phyloP scores from a whole-genome alignment of 2,113 vertebrate species.

The Dicaeum eximium region DNA sequence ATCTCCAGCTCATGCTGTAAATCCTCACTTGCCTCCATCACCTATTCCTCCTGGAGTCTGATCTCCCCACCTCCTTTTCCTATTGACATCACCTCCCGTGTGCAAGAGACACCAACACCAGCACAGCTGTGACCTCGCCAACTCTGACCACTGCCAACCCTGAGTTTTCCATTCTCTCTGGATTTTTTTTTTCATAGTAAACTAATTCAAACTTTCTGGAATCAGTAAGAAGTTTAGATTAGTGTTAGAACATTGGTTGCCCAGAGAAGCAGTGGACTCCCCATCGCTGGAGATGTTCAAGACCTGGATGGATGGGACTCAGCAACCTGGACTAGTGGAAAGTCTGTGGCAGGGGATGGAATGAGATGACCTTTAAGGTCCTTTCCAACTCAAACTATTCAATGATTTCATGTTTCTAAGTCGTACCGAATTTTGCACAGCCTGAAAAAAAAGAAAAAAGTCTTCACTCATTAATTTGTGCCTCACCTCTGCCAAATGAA shows the following conservation, averaged over 20 bases:
- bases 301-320: neutral
- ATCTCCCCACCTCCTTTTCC: neutral
- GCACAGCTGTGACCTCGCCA: neutral
- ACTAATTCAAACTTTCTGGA: neutral
- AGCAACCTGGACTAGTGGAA: neutral
- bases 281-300: neutral
- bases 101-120: neutral
- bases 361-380: neutral
- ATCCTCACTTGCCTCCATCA: neutral
- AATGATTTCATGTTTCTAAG: neutral
- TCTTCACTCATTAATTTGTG: neutral
- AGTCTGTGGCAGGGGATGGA: neutral
- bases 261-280: neutral
- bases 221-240: neutral
- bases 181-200: neutral
- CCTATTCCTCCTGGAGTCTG: neutral
- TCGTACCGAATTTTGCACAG: neutral
- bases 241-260: neutral
- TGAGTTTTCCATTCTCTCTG: rapidly evolving
- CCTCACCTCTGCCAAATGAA: neutral
- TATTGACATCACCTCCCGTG: neutral
- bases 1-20: neutral
- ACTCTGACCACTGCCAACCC: neutral
- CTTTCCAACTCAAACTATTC: neutral
- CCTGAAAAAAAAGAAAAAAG: neutral